Evolutionary conservation across 2,888 invertebrate species (phyloP).

Genomic region (Junonia oenone): DNA sequence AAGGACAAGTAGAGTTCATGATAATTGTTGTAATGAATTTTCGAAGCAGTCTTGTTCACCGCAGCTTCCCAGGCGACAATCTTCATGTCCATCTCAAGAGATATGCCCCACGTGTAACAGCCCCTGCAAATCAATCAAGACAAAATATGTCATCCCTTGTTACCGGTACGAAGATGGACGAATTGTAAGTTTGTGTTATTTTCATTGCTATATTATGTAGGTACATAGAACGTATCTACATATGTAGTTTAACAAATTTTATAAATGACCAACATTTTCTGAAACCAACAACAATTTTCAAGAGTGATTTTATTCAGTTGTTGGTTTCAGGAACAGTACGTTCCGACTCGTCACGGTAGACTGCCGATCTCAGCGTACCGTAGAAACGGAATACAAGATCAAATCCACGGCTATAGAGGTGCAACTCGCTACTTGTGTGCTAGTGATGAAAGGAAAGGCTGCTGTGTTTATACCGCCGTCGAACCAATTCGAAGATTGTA

Average conservation of each 20-base stretch:
- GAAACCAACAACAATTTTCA: conserved; percentile 33
- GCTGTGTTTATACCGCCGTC: conserved; percentile 49
- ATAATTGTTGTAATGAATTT: conserved; percentile 24
- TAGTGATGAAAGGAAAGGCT: conserved; percentile 31
- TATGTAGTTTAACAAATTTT: neutral
- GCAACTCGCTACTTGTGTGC: conserved; percentile 58
- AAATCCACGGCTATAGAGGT: conserved; percentile 65
- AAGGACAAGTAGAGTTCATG: conserved; percentile 9
- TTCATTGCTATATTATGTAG: neutral
- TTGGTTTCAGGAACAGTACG: conserved; percentile 75
- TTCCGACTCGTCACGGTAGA: conserved; percentile 63
- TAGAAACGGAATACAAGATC: conserved; percentile 68
- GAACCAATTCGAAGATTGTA: conserved; percentile 51
- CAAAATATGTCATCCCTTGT: conserved; percentile 68
- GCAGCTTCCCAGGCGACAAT: neutral
- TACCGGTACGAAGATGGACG: conserved; percentile 72
- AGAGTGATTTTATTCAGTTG: conserved; percentile 42
- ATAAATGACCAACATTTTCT: conserved; percentile 25
- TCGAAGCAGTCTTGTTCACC: conserved; percentile 5
- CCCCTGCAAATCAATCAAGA: conserved; percentile 29
- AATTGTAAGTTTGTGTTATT: conserved; percentile 53
- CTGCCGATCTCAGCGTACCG: conserved; percentile 60
- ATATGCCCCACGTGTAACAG: conserved; percentile 32
- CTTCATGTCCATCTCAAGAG: conserved; percentile 5
- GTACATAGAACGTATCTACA: too few species aligned